Percentiles rank a stretch among this genome's conserved stretches.
Conservation (phyloP, 2,797 vertebrate species). For the Poecilia picta region DNA sequence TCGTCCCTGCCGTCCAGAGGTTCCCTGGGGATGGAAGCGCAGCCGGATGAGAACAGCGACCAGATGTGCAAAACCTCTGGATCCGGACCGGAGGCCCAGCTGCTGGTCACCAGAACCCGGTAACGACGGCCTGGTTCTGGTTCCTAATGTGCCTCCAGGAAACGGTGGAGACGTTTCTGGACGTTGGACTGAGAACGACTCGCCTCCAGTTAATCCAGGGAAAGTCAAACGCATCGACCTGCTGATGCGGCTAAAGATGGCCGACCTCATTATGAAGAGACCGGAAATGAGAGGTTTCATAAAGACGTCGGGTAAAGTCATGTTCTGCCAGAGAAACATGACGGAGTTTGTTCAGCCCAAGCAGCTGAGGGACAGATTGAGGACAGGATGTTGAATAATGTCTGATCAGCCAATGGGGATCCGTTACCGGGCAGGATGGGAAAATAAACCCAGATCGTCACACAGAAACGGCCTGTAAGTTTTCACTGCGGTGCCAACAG, state of each 20-base stretch:
- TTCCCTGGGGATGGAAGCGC: slow-evolving; percentile 70
- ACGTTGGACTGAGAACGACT: not conserved
- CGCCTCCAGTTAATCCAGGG: too few species aligned
- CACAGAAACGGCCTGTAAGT: too few species aligned
- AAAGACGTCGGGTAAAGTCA: too few species aligned
- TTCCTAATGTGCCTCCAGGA: not conserved
- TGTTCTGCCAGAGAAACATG: too few species aligned
- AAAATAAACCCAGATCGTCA: too few species aligned
- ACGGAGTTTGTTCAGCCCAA: too few species aligned
- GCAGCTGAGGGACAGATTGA: not conserved
- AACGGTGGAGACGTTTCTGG: not conserved
- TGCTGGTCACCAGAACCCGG: not conserved
- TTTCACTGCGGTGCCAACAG: too few species aligned
- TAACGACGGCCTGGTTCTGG: not conserved
- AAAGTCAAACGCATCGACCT: too few species aligned
- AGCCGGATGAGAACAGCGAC: not conserved
- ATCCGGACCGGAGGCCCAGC: not conserved
- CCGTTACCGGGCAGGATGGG: too few species aligned
- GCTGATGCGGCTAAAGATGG: not conserved
- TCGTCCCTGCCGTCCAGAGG: slow-evolving; percentile 59
- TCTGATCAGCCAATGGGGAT: too few species aligned
- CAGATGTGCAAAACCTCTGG: not conserved
- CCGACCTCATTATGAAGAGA: not conserved
- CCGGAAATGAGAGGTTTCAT: not conserved
- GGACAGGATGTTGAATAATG: not conserved